A percentile compares a stretch with the other conserved stretches of the same genome.
phyloP scores from a whole-genome alignment of 2,888 invertebrate genomes.

The Lasioglossum figueresi region DNA sequence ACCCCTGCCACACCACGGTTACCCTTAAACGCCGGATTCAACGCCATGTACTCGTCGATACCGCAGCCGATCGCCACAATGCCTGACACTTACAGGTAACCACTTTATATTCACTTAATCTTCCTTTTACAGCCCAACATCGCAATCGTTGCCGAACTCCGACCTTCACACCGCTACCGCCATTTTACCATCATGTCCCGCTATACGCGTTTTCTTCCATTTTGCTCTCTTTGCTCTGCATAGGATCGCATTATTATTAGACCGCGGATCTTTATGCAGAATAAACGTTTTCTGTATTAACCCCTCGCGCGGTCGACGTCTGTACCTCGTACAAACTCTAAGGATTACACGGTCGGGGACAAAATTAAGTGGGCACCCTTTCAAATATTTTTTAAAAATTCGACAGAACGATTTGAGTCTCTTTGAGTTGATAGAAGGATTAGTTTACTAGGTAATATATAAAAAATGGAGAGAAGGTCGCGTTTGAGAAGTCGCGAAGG shows the following conservation, averaged over 20 bases:
- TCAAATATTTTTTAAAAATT: too few relatives aligned
- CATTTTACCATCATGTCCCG: neutral
- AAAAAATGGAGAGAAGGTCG: too few relatives aligned
- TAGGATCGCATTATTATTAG: neutral
- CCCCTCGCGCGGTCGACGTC: too few relatives aligned
- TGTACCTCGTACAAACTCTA: too few relatives aligned
- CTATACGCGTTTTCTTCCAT: neutral
- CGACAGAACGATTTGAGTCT: too few relatives aligned
- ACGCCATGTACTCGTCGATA: constrained; percentile 97
- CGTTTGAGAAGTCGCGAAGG: too few relatives aligned
- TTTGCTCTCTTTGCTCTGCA: neutral
- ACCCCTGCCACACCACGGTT: constrained; percentile 86
- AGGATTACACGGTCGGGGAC: too few relatives aligned
- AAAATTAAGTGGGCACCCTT: too few relatives aligned
- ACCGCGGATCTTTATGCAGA: neutral
- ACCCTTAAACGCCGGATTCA: constrained; percentile 94
- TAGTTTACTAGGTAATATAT: too few relatives aligned
- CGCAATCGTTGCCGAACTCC: neutral
- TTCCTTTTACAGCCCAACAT: neutral
- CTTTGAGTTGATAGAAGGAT: too few relatives aligned
- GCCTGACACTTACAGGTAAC: constrained; percentile 93
- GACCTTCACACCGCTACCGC: neutral
- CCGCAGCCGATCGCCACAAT: constrained; percentile 97
- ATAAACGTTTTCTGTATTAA: too few relatives aligned
- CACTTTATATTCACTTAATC: constrained; percentile 32